Percentiles rank a stretch among this genome's conserved stretches.
phyloP scores from a whole-genome alignment of 1,140 invertebrate species.

The Coelopa frigida region DNA sequence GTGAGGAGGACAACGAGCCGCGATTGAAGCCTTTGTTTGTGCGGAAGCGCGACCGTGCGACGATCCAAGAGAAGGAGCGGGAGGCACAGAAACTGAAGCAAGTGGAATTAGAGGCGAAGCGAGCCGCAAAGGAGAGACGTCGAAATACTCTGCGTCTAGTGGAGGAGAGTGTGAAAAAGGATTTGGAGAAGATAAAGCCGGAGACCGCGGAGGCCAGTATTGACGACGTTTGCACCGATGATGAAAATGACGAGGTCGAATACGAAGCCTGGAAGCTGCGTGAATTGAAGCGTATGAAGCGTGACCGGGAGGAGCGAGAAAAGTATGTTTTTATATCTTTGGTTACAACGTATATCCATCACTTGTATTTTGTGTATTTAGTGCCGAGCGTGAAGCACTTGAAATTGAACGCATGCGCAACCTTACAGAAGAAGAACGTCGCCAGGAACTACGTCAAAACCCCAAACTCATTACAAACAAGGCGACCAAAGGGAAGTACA shows the following conservation, averaged over 20 bases:
- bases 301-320: constrained; percentile 92
- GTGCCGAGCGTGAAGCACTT: constrained; percentile 74
- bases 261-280: constrained; percentile 97
- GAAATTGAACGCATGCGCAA: constrained; percentile 88
- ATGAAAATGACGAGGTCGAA: constrained; percentile 96
- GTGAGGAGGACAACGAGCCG: constrained; percentile 61
- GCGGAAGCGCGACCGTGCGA: constrained; percentile 86
- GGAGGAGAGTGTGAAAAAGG: constrained; percentile 80
- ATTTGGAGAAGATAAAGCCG: constrained; percentile 50
- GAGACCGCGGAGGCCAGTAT: constrained; percentile 59
- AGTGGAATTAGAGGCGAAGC: constrained; percentile 68
- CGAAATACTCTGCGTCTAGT: constrained; percentile 83
- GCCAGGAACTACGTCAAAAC: constrained; percentile 83
- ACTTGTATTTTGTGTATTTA: constrained; percentile 43
- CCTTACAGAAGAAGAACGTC: constrained; percentile 94
- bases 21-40: constrained; percentile 96
- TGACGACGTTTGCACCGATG: constrained; percentile 91
- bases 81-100: constrained; percentile 80
- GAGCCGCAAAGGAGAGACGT: constrained; percentile 73
- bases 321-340: constrained; percentile 53
- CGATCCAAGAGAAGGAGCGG: constrained; percentile 89
- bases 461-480: constrained; percentile 93
- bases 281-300: constrained; percentile 92
- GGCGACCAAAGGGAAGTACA: constrained; percentile 96
- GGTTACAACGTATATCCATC: neutral